Evolutionary conservation across 2,797 vertebrate species (phyloP).

Genomic region (Hydrolagus colliei): DNA sequence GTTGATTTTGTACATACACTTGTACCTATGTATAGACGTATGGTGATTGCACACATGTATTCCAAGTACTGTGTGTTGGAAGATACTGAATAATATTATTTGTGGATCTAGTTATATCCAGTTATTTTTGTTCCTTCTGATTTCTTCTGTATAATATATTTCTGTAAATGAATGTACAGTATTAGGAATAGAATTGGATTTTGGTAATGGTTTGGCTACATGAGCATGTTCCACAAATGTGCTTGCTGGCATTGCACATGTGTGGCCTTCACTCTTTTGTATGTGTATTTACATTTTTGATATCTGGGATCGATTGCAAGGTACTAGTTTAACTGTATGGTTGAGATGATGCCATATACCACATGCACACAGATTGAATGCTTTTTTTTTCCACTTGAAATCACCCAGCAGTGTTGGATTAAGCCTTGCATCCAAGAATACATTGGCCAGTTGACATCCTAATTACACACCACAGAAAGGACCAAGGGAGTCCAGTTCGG

Average conservation of each 20-base stretch:
- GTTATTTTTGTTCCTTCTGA: too few species aligned
- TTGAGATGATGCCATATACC: background rate
- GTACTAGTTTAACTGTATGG: background rate
- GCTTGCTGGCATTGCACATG: background rate
- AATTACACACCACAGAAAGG: background rate
- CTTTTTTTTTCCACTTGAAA: background rate
- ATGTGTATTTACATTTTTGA: background rate
- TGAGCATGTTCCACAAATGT: background rate
- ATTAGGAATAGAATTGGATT: too few species aligned
- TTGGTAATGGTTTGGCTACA: too few species aligned
- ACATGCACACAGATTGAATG: background rate
- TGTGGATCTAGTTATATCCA: too few species aligned
- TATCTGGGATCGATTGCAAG: background rate
- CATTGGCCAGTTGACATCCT: background rate
- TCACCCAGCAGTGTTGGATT: background rate
- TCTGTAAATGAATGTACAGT: too few species aligned
- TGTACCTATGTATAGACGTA: too few species aligned
- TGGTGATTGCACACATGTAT: too few species aligned
- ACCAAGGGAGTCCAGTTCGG: background rate
- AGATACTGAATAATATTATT: too few species aligned
- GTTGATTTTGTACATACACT: too few species aligned
- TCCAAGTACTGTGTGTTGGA: too few species aligned
- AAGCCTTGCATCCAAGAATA: background rate
- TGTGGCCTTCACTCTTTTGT: background rate
- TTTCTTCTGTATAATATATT: too few species aligned